These are phyloP conservation scores for Acronicta leporina DNA, from an alignment of 2,888 invertebrate genomes.

Conservation along the genomic window DNA sequence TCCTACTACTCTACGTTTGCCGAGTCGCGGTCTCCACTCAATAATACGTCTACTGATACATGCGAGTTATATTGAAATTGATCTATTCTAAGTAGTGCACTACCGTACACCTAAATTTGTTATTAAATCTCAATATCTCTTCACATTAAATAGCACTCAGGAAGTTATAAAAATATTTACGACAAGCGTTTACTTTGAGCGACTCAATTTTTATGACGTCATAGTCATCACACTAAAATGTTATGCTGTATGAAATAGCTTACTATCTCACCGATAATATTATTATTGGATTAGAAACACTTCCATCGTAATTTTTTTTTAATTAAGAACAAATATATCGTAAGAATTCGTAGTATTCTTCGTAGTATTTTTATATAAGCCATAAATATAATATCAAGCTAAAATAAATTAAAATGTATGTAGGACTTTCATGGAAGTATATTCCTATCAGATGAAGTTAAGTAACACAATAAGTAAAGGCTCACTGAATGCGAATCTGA, in stretches of 20 bases:
- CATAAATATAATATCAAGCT: no score
- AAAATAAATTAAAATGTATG: no score
- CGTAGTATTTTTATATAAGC: no score
- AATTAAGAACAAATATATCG: constrained; percentile 8
- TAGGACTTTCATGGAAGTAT: no score
- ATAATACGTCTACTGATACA: neutral
- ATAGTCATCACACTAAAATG: constrained; percentile 48
- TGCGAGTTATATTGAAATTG: no score
- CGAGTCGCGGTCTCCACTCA: no score
- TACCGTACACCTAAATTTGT: no score
- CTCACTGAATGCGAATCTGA: no score
- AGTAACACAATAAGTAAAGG: no score
- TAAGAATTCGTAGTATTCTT: neutral
- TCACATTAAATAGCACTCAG: constrained; percentile 11
- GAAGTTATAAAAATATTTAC: constrained; percentile 50
- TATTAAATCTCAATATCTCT: constrained; percentile 3
- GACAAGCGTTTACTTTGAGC: constrained; percentile 24
- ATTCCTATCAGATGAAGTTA: no score
- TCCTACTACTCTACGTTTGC: no score
- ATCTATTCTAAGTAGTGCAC: neutral
- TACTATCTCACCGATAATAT: constrained; percentile 9
- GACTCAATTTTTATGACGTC: constrained; percentile 42
- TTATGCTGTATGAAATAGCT: constrained; percentile 39
- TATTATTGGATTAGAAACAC: constrained; percentile 33
- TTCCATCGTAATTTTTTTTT: constrained; percentile 17